These are phyloP conservation scores for Sander vitreus DNA, from an alignment of 2,113 vertebrate genomes.

Conservation along the genomic window DNA sequence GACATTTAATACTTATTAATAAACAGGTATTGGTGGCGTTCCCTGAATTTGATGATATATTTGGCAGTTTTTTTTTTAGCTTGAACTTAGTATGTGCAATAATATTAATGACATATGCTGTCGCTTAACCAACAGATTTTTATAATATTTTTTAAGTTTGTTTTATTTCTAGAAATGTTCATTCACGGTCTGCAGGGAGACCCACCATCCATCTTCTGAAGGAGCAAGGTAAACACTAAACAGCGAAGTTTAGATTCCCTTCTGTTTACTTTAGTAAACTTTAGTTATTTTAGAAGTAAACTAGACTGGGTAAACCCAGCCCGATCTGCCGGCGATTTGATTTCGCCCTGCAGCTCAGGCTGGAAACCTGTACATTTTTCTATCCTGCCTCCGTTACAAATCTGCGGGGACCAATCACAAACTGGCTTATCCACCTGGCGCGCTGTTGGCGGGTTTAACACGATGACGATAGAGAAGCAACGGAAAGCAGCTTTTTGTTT, in stretches of 20 bases:
- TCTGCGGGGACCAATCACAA: too few relatives aligned
- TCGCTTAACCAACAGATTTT: not conserved
- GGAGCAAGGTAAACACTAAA: conserved; percentile 90
- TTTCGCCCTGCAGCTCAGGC: too few relatives aligned
- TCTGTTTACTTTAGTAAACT: not conserved
- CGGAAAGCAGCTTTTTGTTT: too few relatives aligned
- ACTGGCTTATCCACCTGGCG: too few relatives aligned
- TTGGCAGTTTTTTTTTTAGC: too few relatives aligned
- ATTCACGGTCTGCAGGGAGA: conserved; percentile 96
- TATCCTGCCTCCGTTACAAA: too few relatives aligned
- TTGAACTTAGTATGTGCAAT: too few relatives aligned
- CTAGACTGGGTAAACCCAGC: not conserved
- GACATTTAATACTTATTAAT: not conserved
- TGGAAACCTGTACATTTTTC: too few relatives aligned
- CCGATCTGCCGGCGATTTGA: too few relatives aligned
- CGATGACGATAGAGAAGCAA: too few relatives aligned
- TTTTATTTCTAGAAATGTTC: conserved; percentile 91
- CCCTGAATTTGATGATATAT: not conserved
- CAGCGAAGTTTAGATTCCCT: not conserved
- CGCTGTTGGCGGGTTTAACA: too few relatives aligned
- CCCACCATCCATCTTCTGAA: conserved; percentile 94
- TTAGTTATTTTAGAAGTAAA: not conserved
- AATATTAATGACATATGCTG: not conserved
- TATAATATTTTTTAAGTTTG: not conserved
- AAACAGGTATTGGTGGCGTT: not conserved